Percentiles rank a stretch among this genome's conserved stretches.
phyloP scores from a whole-genome alignment of 2,113 vertebrate genomes.

The Ornithorhynchus anatinus region DNA sequence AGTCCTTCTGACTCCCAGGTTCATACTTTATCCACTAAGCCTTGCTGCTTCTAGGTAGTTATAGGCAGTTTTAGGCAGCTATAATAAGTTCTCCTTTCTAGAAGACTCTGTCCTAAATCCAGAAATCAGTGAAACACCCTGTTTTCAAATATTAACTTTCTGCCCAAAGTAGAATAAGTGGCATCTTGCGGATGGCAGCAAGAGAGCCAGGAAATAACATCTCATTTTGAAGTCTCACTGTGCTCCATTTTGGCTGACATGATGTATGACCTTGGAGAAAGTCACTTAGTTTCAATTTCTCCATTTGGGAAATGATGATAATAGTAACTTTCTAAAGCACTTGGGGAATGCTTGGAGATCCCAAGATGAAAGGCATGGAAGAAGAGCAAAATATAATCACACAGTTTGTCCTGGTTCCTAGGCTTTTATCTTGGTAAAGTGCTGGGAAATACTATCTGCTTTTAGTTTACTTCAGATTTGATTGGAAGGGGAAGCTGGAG shows the following conservation, averaged over 20 bases:
- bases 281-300: background rate
- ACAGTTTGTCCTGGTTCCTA: background rate
- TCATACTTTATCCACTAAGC: too few relatives aligned
- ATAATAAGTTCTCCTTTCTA: background rate
- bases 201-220: too few relatives aligned
- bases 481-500: background rate
- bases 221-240: background rate
- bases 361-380: background rate
- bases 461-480: background rate
- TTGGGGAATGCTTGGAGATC: background rate
- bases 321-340: background rate
- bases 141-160: background rate
- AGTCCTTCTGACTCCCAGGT: too few relatives aligned
- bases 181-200: too few relatives aligned
- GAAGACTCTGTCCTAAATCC: background rate
- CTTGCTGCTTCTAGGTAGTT: too few relatives aligned
- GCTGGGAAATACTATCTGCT: background rate
- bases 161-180: too few relatives aligned
- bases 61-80: too few relatives aligned
- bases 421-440: conserved; percentile 28
- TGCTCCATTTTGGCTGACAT: background rate
- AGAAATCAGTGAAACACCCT: background rate
- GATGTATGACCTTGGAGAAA: background rate
- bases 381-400: background rate
- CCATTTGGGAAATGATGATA: background rate